A percentile compares a stretch with the other conserved stretches of the same genome.
Evolutionary conservation across 2,888 invertebrate species (phyloP).

Genomic region (Rhyacophila evoluta): DNA sequence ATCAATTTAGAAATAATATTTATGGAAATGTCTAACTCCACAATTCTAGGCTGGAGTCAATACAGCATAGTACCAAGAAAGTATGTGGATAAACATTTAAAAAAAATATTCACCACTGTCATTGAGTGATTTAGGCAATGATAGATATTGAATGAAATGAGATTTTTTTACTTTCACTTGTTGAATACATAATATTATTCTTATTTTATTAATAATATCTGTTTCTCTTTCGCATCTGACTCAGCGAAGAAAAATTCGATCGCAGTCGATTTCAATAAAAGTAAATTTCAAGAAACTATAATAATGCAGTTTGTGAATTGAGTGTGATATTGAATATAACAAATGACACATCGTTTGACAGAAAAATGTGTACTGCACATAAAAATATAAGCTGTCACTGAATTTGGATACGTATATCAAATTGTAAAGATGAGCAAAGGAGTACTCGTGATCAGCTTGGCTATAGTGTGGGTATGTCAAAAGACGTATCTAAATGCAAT

Average conservation of each 20-base stretch:
- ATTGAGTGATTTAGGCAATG: not conserved
- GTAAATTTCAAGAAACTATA: no score
- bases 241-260: no score
- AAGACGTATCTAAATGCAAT: not conserved
- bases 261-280: no score
- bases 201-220: not conserved
- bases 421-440: not conserved
- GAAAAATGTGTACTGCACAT: not conserved
- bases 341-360: not conserved
- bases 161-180: conserved; percentile 20
- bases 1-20: no score
- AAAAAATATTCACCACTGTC: not conserved
- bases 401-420: not conserved
- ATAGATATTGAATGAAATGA: not conserved
- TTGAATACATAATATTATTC: not conserved
- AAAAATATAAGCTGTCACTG: conserved; percentile 1
- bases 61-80: no score
- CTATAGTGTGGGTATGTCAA: not conserved
- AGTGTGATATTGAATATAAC: not conserved
- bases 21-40: no score
- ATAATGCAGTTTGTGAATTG: no score
- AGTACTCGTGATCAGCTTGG: no score
- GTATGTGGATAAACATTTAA: no score
- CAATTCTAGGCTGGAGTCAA: no score
- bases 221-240: not conserved